Evolutionary conservation across 1,140 invertebrate species (phyloP).

Genomic region (Brachystomella parvula): DNA sequence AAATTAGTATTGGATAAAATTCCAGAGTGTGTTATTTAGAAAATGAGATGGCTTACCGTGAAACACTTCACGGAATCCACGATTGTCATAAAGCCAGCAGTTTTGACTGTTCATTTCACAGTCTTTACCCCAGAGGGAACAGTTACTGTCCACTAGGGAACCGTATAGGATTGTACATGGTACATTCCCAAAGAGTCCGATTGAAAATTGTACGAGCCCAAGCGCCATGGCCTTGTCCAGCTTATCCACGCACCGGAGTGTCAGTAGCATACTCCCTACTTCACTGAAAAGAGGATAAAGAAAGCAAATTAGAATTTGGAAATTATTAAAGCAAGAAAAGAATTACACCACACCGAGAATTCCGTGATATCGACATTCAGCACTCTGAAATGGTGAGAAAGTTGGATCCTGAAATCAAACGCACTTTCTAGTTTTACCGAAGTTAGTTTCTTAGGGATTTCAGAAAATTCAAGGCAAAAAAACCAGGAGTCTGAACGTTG

Average conservation of each 20-base stretch:
- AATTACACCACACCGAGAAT: too few relatives aligned
- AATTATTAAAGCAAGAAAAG: too few relatives aligned
- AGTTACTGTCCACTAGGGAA: constrained; percentile 81
- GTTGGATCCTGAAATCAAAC: too few relatives aligned
- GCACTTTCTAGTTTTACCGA: too few relatives aligned
- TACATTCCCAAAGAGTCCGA: constrained; percentile 84
- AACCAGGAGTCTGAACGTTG: too few relatives aligned
- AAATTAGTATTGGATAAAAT: constrained; percentile 14
- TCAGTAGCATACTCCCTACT: constrained; percentile 81
- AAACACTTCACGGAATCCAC: constrained; percentile 72
- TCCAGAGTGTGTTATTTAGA: constrained; percentile 5
- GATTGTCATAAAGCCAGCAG: constrained; percentile 76
- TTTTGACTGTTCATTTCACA: constrained; percentile 25
- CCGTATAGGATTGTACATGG: constrained; percentile 89
- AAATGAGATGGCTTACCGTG: constrained; percentile 55
- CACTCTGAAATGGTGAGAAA: too few relatives aligned
- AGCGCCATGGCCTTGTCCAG: constrained; percentile 89
- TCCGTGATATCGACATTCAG: too few relatives aligned
- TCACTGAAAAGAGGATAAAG: too few relatives aligned
- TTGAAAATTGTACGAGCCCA: constrained; percentile 85
- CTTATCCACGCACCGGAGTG: constrained; percentile 81
- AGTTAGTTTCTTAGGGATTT: too few relatives aligned
- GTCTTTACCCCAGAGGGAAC: constrained; percentile 69
- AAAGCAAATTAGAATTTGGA: too few relatives aligned
- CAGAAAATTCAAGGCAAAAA: too few relatives aligned